Percentiles rank a stretch among this genome's conserved stretches.
Evolutionary conservation across 2,113 vertebrate species (phyloP).

Genomic region (Neofelis nebulosa): DNA sequence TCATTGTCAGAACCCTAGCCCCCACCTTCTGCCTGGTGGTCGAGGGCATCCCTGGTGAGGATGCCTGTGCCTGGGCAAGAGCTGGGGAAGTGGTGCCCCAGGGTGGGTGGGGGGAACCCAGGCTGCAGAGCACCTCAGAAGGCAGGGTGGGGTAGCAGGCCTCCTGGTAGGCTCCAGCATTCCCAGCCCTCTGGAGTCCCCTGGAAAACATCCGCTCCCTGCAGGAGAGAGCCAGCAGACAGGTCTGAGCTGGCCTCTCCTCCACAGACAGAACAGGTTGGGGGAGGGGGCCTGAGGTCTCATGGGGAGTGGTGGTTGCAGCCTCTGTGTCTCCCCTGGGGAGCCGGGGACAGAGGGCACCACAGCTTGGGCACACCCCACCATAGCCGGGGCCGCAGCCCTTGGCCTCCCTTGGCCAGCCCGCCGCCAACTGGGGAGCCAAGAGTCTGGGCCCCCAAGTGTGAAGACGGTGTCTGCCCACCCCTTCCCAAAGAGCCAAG

Average conservation of each 20-base stretch:
- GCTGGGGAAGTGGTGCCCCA: neutral
- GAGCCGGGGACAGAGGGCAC: neutral
- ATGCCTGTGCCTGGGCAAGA: constrained; percentile 37
- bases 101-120: constrained; percentile 62
- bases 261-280: constrained; percentile 44
- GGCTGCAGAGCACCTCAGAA: neutral
- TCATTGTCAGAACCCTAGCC: neutral
- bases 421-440: neutral
- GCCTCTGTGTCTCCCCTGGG: neutral
- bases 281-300: constrained; percentile 32
- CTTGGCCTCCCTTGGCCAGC: neutral
- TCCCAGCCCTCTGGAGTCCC: constrained; percentile 52
- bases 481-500: constrained; percentile 49
- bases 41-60: neutral
- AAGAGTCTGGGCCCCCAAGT: neutral
- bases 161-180: constrained; percentile 44
- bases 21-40: neutral
- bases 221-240: constrained; percentile 64
- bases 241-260: constrained; percentile 75
- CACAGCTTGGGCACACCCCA: neutral
- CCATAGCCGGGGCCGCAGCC: neutral
- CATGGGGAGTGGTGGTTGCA: neutral
- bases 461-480: constrained; percentile 41
- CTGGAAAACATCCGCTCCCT: constrained; percentile 62
- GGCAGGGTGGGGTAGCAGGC: constrained; percentile 35